Evolutionary conservation across 2,888 invertebrate genomes (phyloP), one percentile per base, ranked within the genome.

Genomic region (Drosophila ezoana): DNA sequence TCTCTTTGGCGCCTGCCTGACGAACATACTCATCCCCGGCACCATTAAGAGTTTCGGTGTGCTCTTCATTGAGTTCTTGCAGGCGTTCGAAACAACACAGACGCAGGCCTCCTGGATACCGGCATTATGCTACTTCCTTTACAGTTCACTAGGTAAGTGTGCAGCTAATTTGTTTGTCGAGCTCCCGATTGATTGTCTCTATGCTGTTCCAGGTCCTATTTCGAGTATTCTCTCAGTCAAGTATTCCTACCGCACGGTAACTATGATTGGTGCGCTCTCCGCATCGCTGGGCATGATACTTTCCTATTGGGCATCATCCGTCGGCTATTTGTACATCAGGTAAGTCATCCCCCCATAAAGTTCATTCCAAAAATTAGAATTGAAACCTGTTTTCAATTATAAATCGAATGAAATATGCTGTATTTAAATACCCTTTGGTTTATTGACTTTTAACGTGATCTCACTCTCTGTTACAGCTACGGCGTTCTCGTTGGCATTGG

Each of bases 41-140:
- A 97, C 96, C 0, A 95, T 97, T 49, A 97, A 97, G 91, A 97
- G 97, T 3, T 97, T 97, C 87, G 97, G 97, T 13, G 97, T 97
- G 0, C 93, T 97, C 0, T 95, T 97, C 87, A 95, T 96, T 40
- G 97, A 97, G 89, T 96, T 97, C 91, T 93, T 96, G 66, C 95
- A 96, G 79, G 96, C 95, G 18, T 97, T 97, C 90, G 91, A 96
- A 4, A 94, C 96, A 0, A 94, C 95, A 2, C 94, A 95, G 0
- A 94, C 96, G 0, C 94, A 95, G 9, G 96, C 96, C 0, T 95
- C 96, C 0, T 97, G 96, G 93, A 96, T 97, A 79, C 97, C 97
- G n/a, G 96, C 97, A 0, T 92, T 97, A 8, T 97, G 97, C 89
- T 97, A 97, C 91, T 97, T 97, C 91, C 93, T 97, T 4, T 97